Base-by-base conservation (phyloP, 2,113 vertebrate species). In the Ancistrus triradiatus region DNA sequence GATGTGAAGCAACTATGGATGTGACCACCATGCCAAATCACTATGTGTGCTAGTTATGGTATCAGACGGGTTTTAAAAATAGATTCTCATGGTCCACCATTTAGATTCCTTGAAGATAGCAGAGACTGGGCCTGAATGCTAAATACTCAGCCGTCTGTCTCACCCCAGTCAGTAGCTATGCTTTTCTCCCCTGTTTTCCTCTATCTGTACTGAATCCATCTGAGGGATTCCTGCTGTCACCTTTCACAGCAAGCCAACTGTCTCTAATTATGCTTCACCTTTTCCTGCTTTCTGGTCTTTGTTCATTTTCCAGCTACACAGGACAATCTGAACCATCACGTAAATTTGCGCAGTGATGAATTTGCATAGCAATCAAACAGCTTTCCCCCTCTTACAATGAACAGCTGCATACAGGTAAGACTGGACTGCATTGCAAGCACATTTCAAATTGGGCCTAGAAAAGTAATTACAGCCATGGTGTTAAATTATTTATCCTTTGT, bases 291-390 rank as follows among this genome's bases (percentile, higher is more conserved):
- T 46, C 17, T 35, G 25, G 28, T 48, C 51, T 7, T 61, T 67
- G 68, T 57, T 72, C 46, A 66, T 59, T 66, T 59, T 44, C 62
- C 19, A 27, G 56, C 42, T 15, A 18, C 62, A 62, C 66, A 69
- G 38, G 21, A 64, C 44, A 63, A 74, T 53, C 47, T 17, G 25
- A 31, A 31, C 27, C 3, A 31, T 31, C 3, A 31, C 27, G 42
- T 40, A 27, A 33, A 57, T 53, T 21, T 52, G 43, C 37, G 37
- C 18, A 25, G 13, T 38, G 31, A 66, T 55, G 31, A 27, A 69
- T 52, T 59, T 52, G 24, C 27, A 58, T 37, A 38, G 48, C 38
- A 35, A 58, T 37, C 44, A 63, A 19, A 18, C 18, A 7, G 7
- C 27, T 31, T 31, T 35, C 62, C 46, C 3, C 8, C 11, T 59